A percentile compares a stretch with the other conserved stretches of the same genome.
Evolutionary conservation across 30 jellyfish, hydroid and myxozoan genomes (phyloP).

Genomic region (Hydractinia symbiolongicarpus): DNA sequence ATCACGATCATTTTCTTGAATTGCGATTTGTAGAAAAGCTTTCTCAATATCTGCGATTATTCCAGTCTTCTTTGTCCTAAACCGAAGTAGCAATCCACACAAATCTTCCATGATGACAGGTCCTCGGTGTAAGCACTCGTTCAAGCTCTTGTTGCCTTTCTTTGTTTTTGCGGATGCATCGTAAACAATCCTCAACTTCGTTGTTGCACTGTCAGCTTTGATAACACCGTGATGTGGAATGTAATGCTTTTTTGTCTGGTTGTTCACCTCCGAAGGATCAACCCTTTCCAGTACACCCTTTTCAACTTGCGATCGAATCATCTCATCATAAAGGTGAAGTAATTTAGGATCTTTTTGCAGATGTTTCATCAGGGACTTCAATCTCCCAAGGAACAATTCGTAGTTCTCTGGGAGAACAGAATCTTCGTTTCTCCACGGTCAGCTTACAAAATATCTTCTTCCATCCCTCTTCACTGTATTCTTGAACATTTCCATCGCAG

Average conservation of each 20-base stretch:
- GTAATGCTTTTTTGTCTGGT: conserved; percentile 5
- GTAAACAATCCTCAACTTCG: conserved; percentile 36
- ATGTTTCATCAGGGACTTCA: conserved; percentile 3
- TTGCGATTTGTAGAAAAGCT: conserved; percentile 26
- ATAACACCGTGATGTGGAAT: conserved; percentile 44
- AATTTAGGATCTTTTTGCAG: not conserved
- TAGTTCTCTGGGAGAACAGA: conserved; percentile 6
- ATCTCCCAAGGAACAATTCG: conserved; percentile 20
- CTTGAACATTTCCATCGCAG: conserved; percentile 8
- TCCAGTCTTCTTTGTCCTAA: conserved; percentile 34
- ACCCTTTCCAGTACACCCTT: conserved; percentile 20
- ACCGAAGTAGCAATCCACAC: conserved; percentile 28
- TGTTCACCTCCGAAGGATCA: not conserved
- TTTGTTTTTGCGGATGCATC: conserved; percentile 34
- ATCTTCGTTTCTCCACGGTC: conserved; percentile 40
- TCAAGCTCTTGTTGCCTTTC: conserved; percentile 34
- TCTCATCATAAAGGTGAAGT: conserved; percentile 2
- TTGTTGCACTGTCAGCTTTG: conserved; percentile 28
- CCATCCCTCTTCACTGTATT: conserved; percentile 16
- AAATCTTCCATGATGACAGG: conserved; percentile 32
- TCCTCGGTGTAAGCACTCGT: conserved; percentile 49
- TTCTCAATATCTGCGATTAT: conserved; percentile 42
- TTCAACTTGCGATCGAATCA: conserved; percentile 30
- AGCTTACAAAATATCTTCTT: conserved; percentile 21
- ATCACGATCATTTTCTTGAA: conserved; percentile 41